Percentiles rank a stretch among this genome's conserved stretches.
These are phyloP conservation scores for Bursaphelenchus okinawaensis DNA, from an alignment of 2,888 invertebrate species.

Conservation along the genomic window DNA sequence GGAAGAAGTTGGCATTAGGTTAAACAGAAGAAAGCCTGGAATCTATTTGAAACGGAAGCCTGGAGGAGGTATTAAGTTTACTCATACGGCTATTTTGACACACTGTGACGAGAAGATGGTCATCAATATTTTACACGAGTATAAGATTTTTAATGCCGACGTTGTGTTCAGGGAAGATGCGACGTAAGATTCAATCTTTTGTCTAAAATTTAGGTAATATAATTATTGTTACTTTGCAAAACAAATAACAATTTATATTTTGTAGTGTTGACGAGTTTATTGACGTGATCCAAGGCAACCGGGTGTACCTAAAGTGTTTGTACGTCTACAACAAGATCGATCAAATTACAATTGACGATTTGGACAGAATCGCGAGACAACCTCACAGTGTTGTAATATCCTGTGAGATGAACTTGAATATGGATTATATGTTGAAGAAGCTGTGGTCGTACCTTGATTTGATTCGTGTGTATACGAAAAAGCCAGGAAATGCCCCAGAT, in stretches of 20 bases:
- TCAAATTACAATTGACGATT: slow-evolving; percentile 87
- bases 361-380: slow-evolving; percentile 67
- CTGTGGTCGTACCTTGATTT: slow-evolving; percentile 90
- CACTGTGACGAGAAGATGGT: slow-evolving; percentile 93
- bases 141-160: slow-evolving; percentile 70
- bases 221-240: slow-evolving; percentile 8
- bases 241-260: slow-evolving; percentile 6
- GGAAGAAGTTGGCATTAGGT: slow-evolving; percentile 87
- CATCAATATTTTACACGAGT: slow-evolving; percentile 82
- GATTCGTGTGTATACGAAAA: slow-evolving; percentile 95
- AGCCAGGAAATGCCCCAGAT: slow-evolving; percentile 69
- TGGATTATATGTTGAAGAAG: slow-evolving; percentile 71
- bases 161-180: slow-evolving; percentile 92
- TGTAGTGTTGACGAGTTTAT: slow-evolving; percentile 82
- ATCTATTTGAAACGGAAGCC: slow-evolving; percentile 86
- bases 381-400: slow-evolving; percentile 65
- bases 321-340: slow-evolving; percentile 99
- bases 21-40: slow-evolving; percentile 90
- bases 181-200: slow-evolving; percentile 63
- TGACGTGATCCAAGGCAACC: slow-evolving; percentile 72
- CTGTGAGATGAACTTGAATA: slow-evolving; percentile 96
- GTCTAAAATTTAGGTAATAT: slow-evolving; percentile 5
- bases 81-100: slow-evolving; percentile 85
- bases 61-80: slow-evolving; percentile 85
- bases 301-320: slow-evolving; percentile 66